Base-by-base conservation (phyloP, 2,113 vertebrate genomes). In the Prunella fulvescens region DNA sequence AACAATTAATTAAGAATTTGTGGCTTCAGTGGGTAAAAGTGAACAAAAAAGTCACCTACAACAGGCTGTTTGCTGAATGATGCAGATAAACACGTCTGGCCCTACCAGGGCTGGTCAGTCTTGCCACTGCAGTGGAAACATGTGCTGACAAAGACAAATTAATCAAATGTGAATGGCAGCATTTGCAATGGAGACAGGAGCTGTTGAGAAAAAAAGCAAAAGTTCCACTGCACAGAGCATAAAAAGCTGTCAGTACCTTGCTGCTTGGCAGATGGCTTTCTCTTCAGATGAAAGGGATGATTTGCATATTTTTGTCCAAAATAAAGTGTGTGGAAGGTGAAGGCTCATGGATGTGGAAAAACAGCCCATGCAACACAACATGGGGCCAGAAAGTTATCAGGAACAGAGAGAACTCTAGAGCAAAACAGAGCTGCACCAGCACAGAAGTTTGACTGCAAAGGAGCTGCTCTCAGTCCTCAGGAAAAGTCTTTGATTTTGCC, bases 1-100 rank as follows among this genome's bases (percentile, higher is more conserved):
- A 95, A 82, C 74, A 77, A 96, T 94, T 89, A 85, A 88, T 91
- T 88, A 66, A 93, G 87, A 92, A 91, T 86, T 67, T 23, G 23
- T 79, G 82, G 74, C 69, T 96, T 83, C 81, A 86, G 92, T 81
- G 71, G 92, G 81, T 85, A 81, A 96, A 94, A 91, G 84, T 69
- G 83, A 93, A 92, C 64, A 92, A 66, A 88, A 88, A 80, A 70
- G 57, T 61, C 87, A 89, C 66, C 45, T 48, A 40, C 53, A 54
- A 78, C 57, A 73, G 51, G 42, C 81, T 65, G 61, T 69, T 65
- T 3, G 12, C 65, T 0, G 7, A 96, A 93, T 66, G 74, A 90
- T 74, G 58, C 18, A 3, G 19, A 57, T 89, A 96, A 96, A 87
- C 78, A 72, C 0, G 9, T 48, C 65, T 65, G 57, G 69, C 78